Evolutionary conservation across 2,888 invertebrate species (phyloP), one percentile per base, ranked within the genome.

Genomic region (Scaptodrosophila latifasciaeformis): DNA sequence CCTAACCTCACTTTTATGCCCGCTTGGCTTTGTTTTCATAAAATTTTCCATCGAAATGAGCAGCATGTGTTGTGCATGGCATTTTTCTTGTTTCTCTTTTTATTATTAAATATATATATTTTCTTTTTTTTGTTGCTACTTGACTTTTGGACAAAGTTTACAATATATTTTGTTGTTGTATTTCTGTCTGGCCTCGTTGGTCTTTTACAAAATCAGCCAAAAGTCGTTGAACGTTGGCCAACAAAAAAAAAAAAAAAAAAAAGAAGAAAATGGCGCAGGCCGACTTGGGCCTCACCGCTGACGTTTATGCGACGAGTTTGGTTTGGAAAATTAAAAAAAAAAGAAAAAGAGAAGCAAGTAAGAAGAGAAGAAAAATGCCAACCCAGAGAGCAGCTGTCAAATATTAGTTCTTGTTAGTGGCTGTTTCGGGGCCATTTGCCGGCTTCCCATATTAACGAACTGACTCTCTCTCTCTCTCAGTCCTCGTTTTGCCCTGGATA

Each of bases 201-300:
- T 62, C 65, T 65, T 74, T 69, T 60, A 65, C 59, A 58, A 79
- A 79, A 79, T 69, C 79, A 76, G 74, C 62, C 67, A 72, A 79
- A 74, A 79, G 74, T 74, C 74, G 74, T 79, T 74, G 74, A 79
- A 74, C 74, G 77, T 31, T 31, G 19, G 37, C 64, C 43, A 43
- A 12, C 4, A 10, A 12, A 4, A 34, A 12, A 7, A 10, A 46
- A n/a, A n/a, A n/a, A n/a, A n/a, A n/a, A n/a, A n/a, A n/a, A n/a
- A n/a, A 51, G 60, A 49, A 52, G 47, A 54, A 61, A 65, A 61
- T 59, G 67, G 51, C 44, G 52, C 56, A 62, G 67, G 63, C 55
- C 13, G n/a, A n/a, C n/a, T n/a, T n/a, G n/a, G n/a, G n/a, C n/a
- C n/a, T n/a, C 52, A 62, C 54, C 10, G 29, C 29, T 67, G 59